Base-by-base conservation (phyloP, 37 sponge, comb jelly and placozoan genomes). In the Halichondria panicea region DNA sequence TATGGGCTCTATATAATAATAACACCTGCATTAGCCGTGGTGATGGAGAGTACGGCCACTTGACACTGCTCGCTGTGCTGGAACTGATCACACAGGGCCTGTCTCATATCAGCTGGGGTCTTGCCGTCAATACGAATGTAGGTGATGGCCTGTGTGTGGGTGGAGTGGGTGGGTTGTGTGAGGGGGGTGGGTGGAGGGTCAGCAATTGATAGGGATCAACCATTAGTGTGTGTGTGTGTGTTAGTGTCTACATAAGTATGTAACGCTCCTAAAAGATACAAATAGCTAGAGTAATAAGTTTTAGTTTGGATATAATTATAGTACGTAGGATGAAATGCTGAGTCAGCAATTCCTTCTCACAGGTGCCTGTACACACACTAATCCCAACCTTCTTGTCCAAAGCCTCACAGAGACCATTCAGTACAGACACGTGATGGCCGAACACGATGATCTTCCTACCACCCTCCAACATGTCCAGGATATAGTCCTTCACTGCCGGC, bases 11-110 rank as follows among this genome's bases (percentile, higher is more conserved):
- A 48, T 15, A 48, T 48, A 15, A 18, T n/a, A n/a, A n/a, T 28
- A 43, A 22, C 8, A 85, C 92, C 92, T 44, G 85, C 73, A 72
- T 84, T 88, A 61, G 97, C 97, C 41, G 94, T 75, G 8, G 92
- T 97, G 46, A 97, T 81, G 61, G 94, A 94, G 48, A 97, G 79
- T 24, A 97, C 77, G 62, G 97, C 97, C 18, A 89, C 89, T 11
- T 75, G 69, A 46, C 87, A 89, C 31, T 48, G 15, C 35, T 73
- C 81, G 52, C 87, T 90, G 37, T 88, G 83, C 68, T 97, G 97
- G 53, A 97, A 97, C 79, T 55, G 37, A 61, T 97, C 97, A 80
- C 92, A 91, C 55, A 58, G 71, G 2, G 18, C 31, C 66, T 93
- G 97, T 36, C 97, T 76, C 35, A 56, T 24, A 31, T 86, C 85